Conservation (phyloP, 2,797 vertebrate genomes). For the Antrozous pallidus region DNA sequence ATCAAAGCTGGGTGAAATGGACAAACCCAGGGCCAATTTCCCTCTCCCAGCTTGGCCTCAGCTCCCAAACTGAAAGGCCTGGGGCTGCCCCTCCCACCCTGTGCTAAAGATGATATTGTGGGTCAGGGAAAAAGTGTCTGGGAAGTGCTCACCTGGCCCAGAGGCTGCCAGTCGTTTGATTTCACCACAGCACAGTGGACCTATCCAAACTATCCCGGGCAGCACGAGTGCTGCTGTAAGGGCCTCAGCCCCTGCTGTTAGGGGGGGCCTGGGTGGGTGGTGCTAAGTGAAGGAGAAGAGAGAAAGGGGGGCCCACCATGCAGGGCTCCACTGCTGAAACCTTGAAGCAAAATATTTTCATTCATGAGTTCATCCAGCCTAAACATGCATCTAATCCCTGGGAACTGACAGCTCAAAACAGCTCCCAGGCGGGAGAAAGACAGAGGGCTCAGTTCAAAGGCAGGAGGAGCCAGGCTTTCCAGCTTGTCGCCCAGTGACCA, state of each 20-base stretch:
- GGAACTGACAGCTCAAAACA: slow-evolving; percentile 87
- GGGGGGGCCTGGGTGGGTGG: slow-evolving; percentile 43
- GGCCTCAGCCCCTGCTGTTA: slow-evolving; percentile 73
- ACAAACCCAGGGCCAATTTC: neutral
- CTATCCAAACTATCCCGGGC: slow-evolving; percentile 76
- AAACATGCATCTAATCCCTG: slow-evolving; percentile 93
- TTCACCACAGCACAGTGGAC: slow-evolving; percentile 59
- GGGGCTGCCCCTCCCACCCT: neutral
- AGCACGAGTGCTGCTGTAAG: slow-evolving; percentile 69
- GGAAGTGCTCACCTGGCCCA: neutral
- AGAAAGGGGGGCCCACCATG: neutral
- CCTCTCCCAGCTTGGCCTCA: neutral
- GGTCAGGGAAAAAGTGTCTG: neutral
- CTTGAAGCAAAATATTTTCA: slow-evolving; percentile 89
- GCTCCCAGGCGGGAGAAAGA: slow-evolving; percentile 84
- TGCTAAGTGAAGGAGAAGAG: neutral
- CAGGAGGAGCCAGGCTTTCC: slow-evolving; percentile 87
- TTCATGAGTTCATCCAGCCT: slow-evolving; percentile 92
- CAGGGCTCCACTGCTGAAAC: slow-evolving; percentile 80
- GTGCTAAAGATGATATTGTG: neutral
- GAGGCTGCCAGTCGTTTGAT: neutral
- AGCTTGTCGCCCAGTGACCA: slow-evolving; percentile 87
- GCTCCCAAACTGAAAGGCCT: neutral
- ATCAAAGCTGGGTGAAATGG: neutral
- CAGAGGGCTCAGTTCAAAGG: slow-evolving; percentile 90